Evolutionary conservation across 2,113 vertebrate genomes (phyloP).

Genomic region (Sceloporus tristichus): DNA sequence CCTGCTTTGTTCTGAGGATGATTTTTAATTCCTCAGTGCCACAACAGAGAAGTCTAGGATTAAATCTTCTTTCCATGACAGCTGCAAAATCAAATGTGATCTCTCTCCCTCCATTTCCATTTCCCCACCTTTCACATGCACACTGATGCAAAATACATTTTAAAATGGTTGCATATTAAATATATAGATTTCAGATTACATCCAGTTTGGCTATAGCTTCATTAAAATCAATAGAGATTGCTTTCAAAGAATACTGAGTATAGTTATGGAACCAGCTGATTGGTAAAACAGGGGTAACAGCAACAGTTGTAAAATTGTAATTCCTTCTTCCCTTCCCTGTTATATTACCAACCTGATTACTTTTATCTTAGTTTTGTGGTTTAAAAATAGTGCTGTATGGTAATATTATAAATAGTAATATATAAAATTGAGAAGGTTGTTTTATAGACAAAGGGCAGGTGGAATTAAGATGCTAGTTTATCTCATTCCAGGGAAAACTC

Average conservation of each 20-base stretch:
- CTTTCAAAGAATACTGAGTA: background rate
- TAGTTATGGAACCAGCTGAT: background rate
- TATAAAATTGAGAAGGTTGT: background rate
- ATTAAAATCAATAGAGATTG: background rate
- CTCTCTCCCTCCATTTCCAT: background rate
- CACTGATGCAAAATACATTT: background rate
- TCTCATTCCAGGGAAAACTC: conserved; percentile 73
- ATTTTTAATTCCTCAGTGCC: background rate
- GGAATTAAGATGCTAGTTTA: conserved; percentile 71
- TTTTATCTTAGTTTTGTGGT: background rate
- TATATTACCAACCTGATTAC: rapidly evolving
- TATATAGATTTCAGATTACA: background rate
- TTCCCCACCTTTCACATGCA: background rate
- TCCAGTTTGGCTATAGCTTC: background rate
- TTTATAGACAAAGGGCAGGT: conserved; percentile 58
- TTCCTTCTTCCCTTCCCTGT: conserved; percentile 24
- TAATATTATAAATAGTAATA: background rate
- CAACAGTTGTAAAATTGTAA: rapidly evolving
- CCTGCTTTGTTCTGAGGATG: background rate
- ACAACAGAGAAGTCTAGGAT: background rate
- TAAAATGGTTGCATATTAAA: background rate
- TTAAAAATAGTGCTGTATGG: background rate
- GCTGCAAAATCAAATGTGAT: background rate
- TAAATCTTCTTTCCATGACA: background rate
- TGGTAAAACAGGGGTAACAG: background rate